Conservation (phyloP, 2,113 vertebrate genomes). For the Nyctibius bracteatus region DNA sequence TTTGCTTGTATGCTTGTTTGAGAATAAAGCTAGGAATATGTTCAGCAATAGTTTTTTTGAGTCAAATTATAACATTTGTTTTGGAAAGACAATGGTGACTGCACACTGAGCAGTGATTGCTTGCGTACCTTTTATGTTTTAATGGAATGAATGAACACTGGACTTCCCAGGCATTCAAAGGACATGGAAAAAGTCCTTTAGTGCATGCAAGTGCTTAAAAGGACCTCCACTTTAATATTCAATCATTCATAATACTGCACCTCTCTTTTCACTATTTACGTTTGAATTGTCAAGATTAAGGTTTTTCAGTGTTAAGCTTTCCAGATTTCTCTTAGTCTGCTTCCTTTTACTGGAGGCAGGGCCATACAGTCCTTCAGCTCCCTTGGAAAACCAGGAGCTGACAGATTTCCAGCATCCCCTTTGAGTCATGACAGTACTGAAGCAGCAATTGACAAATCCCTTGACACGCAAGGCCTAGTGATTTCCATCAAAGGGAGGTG, state of each 20-base stretch:
- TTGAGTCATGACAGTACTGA: not conserved
- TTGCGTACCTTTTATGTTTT: not conserved
- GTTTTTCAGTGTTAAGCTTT: not conserved
- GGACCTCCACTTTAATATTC: not conserved
- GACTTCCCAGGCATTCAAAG: not conserved
- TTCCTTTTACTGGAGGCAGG: not conserved
- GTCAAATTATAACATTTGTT: not conserved
- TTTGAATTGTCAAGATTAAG: not conserved
- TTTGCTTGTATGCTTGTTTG: not conserved
- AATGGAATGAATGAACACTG: not conserved
- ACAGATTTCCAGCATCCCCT: not conserved
- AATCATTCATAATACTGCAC: not conserved
- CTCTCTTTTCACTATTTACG: not conserved
- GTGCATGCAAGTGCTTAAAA: not conserved
- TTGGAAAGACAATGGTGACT: not conserved
- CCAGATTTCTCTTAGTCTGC: not conserved
- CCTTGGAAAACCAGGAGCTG: not conserved
- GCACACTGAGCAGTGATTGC: not conserved
- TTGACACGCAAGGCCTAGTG: not conserved
- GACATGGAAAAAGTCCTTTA: not conserved
- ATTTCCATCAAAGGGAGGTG: not conserved
- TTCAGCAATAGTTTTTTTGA: not conserved
- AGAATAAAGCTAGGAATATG: not conserved
- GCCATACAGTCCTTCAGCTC: not conserved
- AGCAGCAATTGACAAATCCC: constrained; percentile 5